These are phyloP conservation scores for Pseudomyrmex dendroicus DNA, from an alignment of 1,140 invertebrate genomes.

Conservation along the genomic window DNA sequence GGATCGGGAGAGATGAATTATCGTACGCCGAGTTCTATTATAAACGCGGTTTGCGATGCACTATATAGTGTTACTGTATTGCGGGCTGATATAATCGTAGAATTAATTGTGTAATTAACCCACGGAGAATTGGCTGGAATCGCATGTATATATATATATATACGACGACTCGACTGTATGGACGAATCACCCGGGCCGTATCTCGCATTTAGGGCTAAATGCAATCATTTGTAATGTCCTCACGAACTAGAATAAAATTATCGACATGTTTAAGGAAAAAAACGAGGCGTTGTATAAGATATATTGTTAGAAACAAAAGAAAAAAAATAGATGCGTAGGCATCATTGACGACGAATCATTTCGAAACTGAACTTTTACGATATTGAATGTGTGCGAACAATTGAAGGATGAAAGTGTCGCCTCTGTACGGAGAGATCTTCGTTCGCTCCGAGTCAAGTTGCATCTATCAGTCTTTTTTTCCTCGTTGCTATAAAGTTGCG, in stretches of 20 bases:
- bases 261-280: too few species aligned
- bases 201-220: constrained; percentile 13
- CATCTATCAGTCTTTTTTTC: background rate
- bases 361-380: background rate
- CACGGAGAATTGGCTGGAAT: constrained; percentile 28
- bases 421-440: background rate
- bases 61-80: constrained; percentile 25
- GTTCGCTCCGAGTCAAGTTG: constrained; percentile 22
- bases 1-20: constrained; percentile 42
- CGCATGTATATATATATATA: constrained; percentile 32
- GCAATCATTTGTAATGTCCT: constrained; percentile 13
- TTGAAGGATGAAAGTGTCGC: background rate
- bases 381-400: background rate
- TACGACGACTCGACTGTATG: constrained; percentile 39
- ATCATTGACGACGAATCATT: too few species aligned
- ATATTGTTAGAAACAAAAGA: too few species aligned
- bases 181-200: constrained; percentile 27
- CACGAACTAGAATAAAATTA: too few species aligned
- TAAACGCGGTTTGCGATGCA: constrained; percentile 28
- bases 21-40: constrained; percentile 15
- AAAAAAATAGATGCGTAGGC: too few species aligned
- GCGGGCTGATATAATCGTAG: constrained; percentile 36
- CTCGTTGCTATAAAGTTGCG: constrained; percentile 28
- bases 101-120: constrained; percentile 59
- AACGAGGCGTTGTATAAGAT: too few species aligned